Percentiles rank a stretch among this genome's conserved stretches.
Evolutionary conservation across 92 coral and sea anemone genomes (phyloP).

Genomic region (Pocillopora meandrina): DNA sequence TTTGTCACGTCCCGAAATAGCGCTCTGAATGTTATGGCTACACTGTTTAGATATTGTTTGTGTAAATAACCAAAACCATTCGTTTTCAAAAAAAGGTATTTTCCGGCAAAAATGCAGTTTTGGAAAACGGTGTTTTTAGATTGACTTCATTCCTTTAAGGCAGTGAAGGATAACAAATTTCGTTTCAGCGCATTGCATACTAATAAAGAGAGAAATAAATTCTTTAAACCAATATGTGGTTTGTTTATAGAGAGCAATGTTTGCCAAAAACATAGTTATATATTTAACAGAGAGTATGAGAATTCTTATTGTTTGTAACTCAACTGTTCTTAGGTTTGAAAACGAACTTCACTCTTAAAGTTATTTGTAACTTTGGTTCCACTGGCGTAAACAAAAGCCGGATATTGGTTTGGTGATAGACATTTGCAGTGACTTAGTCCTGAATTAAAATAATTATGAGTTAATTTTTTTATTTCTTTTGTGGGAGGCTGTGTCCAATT

Average conservation of each 20-base stretch:
- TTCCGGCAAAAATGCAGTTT: too few relatives aligned
- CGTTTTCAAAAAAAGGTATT: too few relatives aligned
- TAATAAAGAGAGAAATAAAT: neutral
- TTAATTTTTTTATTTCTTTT: neutral
- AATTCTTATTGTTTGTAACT: neutral
- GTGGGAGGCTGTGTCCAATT: neutral
- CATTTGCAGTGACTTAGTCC: neutral
- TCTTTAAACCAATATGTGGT: too few relatives aligned
- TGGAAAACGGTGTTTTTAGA: too few relatives aligned
- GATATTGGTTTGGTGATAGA: neutral
- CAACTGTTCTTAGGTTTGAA: neutral
- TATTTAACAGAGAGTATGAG: too few relatives aligned
- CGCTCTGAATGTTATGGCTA: conserved; percentile 1
- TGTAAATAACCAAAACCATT: neutral
- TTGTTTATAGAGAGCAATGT: neutral
- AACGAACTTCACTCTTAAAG: neutral
- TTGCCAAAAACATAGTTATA: too few relatives aligned
- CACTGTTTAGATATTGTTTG: neutral
- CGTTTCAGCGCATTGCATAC: neutral
- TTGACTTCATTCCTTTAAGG: neutral
- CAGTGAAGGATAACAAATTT: conserved; percentile 9
- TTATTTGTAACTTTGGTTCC: neutral
- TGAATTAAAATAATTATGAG: neutral
- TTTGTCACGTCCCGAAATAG: conserved; percentile 24
- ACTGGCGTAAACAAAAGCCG: too few relatives aligned